Percentiles rank a stretch among this genome's conserved stretches.
Conservation (phyloP, 2,113 vertebrate genomes). For the Malaclemys terrapin region DNA sequence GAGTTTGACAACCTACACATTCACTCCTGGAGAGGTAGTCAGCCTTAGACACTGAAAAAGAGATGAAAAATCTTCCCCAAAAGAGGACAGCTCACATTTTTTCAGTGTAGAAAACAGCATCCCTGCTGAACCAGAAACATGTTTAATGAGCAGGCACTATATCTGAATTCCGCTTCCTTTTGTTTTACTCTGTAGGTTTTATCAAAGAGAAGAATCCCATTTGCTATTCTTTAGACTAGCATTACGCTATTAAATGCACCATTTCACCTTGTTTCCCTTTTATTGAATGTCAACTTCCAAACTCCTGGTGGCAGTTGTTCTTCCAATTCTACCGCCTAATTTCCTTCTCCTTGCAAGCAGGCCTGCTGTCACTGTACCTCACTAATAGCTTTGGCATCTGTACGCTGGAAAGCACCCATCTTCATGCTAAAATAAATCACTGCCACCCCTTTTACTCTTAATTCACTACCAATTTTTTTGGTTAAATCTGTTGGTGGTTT, state of each 20-base stretch:
- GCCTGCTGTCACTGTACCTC: neutral
- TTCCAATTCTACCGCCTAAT: neutral
- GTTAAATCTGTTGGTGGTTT: conserved; percentile 45
- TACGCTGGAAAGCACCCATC: conserved; percentile 30
- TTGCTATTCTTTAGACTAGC: conserved; percentile 38
- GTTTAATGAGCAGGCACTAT: conserved; percentile 21
- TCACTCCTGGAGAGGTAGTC: conserved; percentile 2
- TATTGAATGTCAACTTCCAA: conserved; percentile 44
- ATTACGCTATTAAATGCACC: conserved; percentile 43
- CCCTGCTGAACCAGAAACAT: neutral
- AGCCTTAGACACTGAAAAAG: neutral
- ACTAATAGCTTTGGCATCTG: neutral
- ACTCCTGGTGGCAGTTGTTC: neutral
- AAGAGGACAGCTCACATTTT: neutral
- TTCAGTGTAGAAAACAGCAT: conserved; percentile 8
- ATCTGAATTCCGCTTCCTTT: conserved; percentile 33
- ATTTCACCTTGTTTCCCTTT: conserved; percentile 51
- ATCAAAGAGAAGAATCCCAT: conserved; percentile 27
- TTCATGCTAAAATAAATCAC: conserved; percentile 22
- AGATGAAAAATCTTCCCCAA: neutral
- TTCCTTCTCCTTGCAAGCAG: neutral
- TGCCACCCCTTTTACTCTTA: conserved; percentile 64
- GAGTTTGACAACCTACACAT: neutral
- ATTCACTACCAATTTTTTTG: neutral
- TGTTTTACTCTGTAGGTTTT: conserved; percentile 14